phyloP scores from a whole-genome alignment of 1,140 invertebrate species.

The Heliconius congener region DNA sequence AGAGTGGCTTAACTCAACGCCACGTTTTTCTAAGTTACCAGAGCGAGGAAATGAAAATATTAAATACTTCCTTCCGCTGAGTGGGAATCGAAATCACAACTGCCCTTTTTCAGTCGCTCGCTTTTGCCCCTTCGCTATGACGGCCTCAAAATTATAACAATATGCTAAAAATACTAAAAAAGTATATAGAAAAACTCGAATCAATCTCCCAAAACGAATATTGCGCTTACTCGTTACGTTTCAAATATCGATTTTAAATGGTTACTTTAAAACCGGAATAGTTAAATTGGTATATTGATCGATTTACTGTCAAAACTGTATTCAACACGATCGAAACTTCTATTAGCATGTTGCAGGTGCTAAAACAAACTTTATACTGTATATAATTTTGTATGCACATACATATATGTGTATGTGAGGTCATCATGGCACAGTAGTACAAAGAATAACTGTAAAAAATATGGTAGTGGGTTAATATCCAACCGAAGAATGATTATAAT shows the following conservation, averaged over 20 bases:
- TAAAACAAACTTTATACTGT: conserved; percentile 16
- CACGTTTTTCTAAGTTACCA: no score
- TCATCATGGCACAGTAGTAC: no score
- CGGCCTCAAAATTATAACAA: neutral
- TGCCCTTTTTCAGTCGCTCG: no score
- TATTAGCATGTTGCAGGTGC: conserved; percentile 27
- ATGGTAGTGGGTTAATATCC: no score
- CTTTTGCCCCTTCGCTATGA: no score
- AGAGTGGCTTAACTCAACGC: no score
- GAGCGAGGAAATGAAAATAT: no score
- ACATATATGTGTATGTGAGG: neutral
- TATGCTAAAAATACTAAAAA: neutral
- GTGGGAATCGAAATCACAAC: no score
- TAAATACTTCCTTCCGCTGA: no score
- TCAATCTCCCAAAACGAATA: neutral
- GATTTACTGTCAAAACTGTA: conserved; percentile 22
- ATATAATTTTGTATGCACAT: neutral
- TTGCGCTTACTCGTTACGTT: neutral
- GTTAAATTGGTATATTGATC: conserved; percentile 28
- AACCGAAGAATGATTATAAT: no score
- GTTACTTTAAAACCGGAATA: conserved; percentile 10
- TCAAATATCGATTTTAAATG: conserved; percentile 17
- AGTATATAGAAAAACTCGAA: neutral
- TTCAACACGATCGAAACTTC: conserved; percentile 25
- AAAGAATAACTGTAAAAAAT: no score